Conservation (phyloP, 2,113 vertebrate species). For the Phalacrocorax carbo region DNA sequence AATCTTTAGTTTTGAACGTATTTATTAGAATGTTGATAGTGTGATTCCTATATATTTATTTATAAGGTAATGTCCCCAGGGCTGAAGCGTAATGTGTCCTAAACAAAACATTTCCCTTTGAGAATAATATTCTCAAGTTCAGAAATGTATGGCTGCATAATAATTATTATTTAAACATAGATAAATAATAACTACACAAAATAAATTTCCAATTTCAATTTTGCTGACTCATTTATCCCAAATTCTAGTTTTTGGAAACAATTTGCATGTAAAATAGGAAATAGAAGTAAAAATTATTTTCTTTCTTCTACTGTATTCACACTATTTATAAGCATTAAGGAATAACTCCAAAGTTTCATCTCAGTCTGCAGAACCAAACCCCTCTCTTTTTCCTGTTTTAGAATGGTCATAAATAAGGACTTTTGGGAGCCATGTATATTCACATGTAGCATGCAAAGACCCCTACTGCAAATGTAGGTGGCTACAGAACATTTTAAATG, state of each 20-base stretch:
- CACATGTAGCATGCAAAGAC: background rate
- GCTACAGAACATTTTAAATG: background rate
- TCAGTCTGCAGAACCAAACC: background rate
- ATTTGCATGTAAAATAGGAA: background rate
- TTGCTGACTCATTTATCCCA: background rate
- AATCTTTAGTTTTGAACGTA: background rate
- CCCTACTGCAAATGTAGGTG: background rate
- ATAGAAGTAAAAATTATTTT: background rate
- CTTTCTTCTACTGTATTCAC: background rate
- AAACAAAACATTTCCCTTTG: background rate
- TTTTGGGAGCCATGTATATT: background rate
- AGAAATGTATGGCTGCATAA: background rate
- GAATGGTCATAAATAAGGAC: background rate
- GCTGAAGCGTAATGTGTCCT: background rate
- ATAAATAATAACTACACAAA: background rate
- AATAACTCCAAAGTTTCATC: background rate
- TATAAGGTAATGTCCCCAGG: background rate
- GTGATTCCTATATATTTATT: background rate
- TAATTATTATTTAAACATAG: background rate
- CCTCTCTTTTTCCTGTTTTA: background rate
- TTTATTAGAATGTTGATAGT: background rate
- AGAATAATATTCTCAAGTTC: background rate
- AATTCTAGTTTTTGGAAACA: background rate
- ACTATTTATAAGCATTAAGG: background rate
- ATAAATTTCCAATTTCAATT: background rate